These are phyloP conservation scores for Ectropis grisescens DNA, from an alignment of 1,140 invertebrate species.

Conservation along the genomic window DNA sequence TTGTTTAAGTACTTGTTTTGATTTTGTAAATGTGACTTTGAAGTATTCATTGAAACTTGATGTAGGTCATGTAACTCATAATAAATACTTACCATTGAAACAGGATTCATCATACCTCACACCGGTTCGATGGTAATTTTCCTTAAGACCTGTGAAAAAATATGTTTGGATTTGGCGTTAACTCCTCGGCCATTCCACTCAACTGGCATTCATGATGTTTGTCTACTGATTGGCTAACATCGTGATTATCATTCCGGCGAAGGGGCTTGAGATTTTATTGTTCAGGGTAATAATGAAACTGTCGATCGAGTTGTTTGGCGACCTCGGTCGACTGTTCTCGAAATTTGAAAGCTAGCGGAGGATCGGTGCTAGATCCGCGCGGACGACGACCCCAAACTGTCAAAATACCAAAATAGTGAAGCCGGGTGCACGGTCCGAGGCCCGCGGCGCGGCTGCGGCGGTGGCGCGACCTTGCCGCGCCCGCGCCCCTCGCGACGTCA, in stretches of 20 bases:
- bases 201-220: background rate
- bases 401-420: slow-evolving; percentile 37
- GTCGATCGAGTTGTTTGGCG: background rate
- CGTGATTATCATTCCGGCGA: too few relatives aligned
- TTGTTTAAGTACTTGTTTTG: too few relatives aligned
- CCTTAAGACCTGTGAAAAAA: too few relatives aligned
- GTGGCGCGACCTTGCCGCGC: slow-evolving; percentile 46
- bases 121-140: too few relatives aligned
- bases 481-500: slow-evolving; percentile 41
- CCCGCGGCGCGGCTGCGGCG: slow-evolving; percentile 13
- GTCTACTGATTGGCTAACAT: background rate
- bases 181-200: too few relatives aligned
- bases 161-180: too few relatives aligned
- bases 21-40: too few relatives aligned
- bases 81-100: too few relatives aligned
- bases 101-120: too few relatives aligned
- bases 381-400: slow-evolving; percentile 42
- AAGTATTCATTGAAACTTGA: too few relatives aligned
- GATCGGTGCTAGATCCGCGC: background rate
- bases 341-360: background rate
- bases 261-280: too few relatives aligned
- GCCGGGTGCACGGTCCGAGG: slow-evolving; percentile 20
- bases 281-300: background rate
- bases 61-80: too few relatives aligned
- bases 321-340: background rate